Percentiles rank a stretch among this genome's conserved stretches.
These are phyloP conservation scores for Atrichornis clamosus DNA, from an alignment of 2,113 vertebrate genomes.

Conservation along the genomic window DNA sequence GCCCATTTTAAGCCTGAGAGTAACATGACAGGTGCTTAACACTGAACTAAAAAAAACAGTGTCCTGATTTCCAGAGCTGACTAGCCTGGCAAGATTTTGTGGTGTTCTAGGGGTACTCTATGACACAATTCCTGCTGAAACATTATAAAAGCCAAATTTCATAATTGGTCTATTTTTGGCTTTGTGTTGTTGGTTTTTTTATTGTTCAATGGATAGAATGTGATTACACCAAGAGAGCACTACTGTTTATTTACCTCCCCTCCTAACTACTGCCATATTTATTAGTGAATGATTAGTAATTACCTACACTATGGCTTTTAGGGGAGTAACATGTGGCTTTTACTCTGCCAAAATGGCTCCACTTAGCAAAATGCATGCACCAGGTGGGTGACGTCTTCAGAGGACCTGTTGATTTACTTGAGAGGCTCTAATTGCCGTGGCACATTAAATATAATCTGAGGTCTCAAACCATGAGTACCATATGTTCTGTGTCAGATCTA, in stretches of 20 bases:
- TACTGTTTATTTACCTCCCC: neutral
- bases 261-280: neutral
- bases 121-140: neutral
- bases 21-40: neutral
- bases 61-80: neutral
- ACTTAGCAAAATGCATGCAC: neutral
- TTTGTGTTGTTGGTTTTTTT: fast-evolving
- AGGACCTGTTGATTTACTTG: neutral
- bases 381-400: neutral
- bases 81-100: neutral
- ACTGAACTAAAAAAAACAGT: neutral
- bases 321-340: neutral
- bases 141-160: neutral
- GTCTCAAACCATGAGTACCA: neutral
- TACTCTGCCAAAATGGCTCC: neutral
- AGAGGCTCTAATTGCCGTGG: neutral
- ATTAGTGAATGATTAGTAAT: neutral
- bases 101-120: neutral
- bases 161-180: neutral
- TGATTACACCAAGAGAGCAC: neutral
- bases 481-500: neutral
- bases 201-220: fast-evolving
- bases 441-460: neutral
- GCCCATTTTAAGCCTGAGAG: neutral
- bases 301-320: neutral